These are phyloP conservation scores for Gnatocerus cornutus DNA, from an alignment of 2,888 invertebrate species.

Conservation along the genomic window DNA sequence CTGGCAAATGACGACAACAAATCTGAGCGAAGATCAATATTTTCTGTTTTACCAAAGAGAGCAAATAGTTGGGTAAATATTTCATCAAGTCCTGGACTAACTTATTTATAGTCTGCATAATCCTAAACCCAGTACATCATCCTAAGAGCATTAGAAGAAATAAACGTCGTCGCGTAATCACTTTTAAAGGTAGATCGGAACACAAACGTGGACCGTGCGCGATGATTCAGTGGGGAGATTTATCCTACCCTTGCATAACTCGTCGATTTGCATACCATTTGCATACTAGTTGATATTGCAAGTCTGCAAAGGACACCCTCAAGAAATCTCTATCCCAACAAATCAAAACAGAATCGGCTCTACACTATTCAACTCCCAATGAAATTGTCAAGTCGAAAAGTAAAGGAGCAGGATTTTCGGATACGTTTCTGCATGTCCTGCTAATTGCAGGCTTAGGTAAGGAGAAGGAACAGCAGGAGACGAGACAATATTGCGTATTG, in stretches of 20 bases:
- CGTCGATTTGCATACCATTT: conserved; percentile 61
- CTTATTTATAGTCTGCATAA: neutral
- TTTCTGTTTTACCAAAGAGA: no score
- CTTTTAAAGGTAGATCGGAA: conserved; percentile 59
- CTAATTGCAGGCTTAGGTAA: conserved; percentile 66
- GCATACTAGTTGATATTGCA: conserved; percentile 54
- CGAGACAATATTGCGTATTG: conserved; percentile 64
- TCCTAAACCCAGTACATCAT: neutral
- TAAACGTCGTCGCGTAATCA: conserved; percentile 56
- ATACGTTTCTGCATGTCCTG: conserved; percentile 57
- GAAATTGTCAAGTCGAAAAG: conserved; percentile 33
- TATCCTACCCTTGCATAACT: conserved; percentile 56
- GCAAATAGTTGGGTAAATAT: no score
- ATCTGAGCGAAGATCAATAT: neutral
- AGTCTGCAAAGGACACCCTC: conserved; percentile 43
- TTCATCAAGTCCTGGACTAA: neutral
- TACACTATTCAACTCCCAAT: neutral
- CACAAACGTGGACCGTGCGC: conserved; percentile 50
- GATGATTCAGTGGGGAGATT: conserved; percentile 59
- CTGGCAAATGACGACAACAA: neutral
- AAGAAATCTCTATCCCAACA: conserved; percentile 42
- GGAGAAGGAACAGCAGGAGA: conserved; percentile 61
- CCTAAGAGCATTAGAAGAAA: conserved; percentile 54
- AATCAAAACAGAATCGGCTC: conserved; percentile 32
- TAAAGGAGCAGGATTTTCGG: conserved; percentile 41